phyloP scores from a whole-genome alignment of 2,113 vertebrate genomes.

The Sus scrofa region DNA sequence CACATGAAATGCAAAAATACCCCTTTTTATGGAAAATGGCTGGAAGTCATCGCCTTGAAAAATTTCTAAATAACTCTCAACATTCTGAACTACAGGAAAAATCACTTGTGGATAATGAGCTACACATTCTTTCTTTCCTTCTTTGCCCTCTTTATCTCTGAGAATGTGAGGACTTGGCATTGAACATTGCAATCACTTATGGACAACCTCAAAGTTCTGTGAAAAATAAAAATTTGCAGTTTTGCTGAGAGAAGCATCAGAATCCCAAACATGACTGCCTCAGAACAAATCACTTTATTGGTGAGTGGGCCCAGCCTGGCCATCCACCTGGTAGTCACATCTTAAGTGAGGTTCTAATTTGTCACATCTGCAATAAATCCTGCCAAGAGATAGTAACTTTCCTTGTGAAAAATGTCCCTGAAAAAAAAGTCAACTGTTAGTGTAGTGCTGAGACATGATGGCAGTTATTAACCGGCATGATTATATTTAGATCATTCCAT shows the following conservation, averaged over 20 bases:
- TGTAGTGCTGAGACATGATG: background rate
- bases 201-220: constrained; percentile 13
- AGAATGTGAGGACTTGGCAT: constrained; percentile 48
- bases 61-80: constrained; percentile 48
- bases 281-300: constrained; percentile 53
- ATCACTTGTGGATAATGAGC: constrained; percentile 47
- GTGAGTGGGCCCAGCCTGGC: background rate
- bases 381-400: constrained; percentile 49
- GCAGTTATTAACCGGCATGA: constrained; percentile 60
- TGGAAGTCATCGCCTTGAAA: constrained; percentile 50
- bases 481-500: constrained; percentile 62
- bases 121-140: constrained; percentile 39
- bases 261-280: constrained; percentile 53
- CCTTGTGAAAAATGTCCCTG: constrained; percentile 49
- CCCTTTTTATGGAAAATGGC: constrained; percentile 28
- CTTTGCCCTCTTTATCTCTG: constrained; percentile 25
- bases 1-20: background rate
- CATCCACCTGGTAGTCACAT: constrained; percentile 30
- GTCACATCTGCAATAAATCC: constrained; percentile 41
- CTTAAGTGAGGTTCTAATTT: constrained; percentile 44
- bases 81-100: constrained; percentile 37
- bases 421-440: constrained; percentile 46
- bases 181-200: constrained; percentile 23
- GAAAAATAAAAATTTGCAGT: constrained; percentile 52
- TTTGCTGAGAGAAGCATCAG: constrained; percentile 56